These are phyloP conservation scores for Rhabdomys dilectus DNA, from an alignment of 2,113 vertebrate species.

Conservation along the genomic window DNA sequence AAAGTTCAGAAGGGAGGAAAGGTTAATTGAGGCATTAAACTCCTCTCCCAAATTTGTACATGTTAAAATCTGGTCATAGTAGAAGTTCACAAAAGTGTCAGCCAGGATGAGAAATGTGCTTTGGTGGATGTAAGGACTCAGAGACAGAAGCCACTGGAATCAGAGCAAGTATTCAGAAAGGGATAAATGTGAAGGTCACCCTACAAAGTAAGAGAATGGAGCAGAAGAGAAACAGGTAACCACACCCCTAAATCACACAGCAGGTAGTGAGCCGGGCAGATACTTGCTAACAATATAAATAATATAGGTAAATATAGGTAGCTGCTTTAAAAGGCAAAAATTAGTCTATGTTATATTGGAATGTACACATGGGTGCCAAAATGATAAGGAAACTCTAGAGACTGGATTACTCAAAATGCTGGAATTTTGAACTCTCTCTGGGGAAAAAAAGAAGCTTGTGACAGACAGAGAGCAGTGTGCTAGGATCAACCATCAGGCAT, in stretches of 20 bases:
- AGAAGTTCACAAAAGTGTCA: not conserved
- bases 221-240: not conserved
- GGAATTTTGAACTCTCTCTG: not conserved
- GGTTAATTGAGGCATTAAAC: not conserved
- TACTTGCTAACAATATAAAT: not conserved
- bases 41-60: not conserved
- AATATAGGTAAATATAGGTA: not conserved
- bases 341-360: not conserved
- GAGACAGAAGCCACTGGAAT: not conserved
- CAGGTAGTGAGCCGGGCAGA: not conserved
- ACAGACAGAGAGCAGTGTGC: not conserved
- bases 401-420: not conserved
- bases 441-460: fast-evolving
- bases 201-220: not conserved
- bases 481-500: not conserved
- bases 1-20: not conserved
- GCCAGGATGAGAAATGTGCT: not conserved
- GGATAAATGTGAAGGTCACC: not conserved
- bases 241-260: fast-evolving
- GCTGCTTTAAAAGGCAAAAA: not conserved
- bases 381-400: too few species aligned
- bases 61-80: not conserved
- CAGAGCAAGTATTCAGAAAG: not conserved
- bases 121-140: not conserved
- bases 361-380: not conserved